These are phyloP conservation scores for Scopus umbretta DNA, from an alignment of 2,113 vertebrate species.

Conservation along the genomic window DNA sequence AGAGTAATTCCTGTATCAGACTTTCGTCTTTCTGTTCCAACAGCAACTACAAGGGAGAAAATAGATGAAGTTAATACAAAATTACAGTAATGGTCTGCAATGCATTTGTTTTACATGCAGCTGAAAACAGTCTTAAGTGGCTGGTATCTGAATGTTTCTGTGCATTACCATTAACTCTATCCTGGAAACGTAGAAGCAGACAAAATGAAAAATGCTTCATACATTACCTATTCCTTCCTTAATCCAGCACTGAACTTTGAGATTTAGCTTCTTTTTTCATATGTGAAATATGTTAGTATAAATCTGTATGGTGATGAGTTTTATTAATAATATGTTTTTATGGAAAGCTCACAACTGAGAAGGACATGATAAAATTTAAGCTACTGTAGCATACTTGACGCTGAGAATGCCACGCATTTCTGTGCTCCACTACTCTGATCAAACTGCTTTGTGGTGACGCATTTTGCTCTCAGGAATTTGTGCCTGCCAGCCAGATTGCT, in stretches of 20 bases:
- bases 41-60: constrained; percentile 69
- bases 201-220: not conserved
- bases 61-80: not conserved
- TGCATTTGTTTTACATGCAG: not conserved
- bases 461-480: constrained; percentile 24
- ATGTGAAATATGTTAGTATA: not conserved
- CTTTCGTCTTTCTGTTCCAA: constrained; percentile 79
- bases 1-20: constrained; percentile 78
- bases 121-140: not conserved
- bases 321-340: not conserved
- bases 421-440: not conserved
- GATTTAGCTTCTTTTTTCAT: not conserved
- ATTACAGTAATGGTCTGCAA: not conserved
- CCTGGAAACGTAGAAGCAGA: not conserved
- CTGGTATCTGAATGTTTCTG: not conserved
- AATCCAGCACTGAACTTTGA: not conserved
- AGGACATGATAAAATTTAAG: not conserved
- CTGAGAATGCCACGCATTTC: not conserved
- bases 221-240: not conserved
- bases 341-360: not conserved
- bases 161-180: not conserved
- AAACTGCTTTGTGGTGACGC: not conserved
- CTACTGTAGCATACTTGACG: not conserved
- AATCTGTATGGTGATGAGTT: not conserved
- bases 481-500: constrained; percentile 15